Conservation (phyloP, 2,888 invertebrate genomes). For the Luperina nickerlii region DNA sequence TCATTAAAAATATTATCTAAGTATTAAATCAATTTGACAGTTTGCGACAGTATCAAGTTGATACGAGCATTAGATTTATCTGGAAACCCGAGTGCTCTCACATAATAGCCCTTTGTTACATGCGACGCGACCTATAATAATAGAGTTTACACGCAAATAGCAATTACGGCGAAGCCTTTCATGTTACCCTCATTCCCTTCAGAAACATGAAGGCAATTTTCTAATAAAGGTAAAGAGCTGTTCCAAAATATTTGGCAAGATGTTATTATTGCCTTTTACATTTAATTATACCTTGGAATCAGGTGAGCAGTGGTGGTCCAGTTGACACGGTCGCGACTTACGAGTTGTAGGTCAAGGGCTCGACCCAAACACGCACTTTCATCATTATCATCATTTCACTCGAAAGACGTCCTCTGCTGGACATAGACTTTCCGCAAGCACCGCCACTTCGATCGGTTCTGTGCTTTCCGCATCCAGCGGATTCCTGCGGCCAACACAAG, state of each 20-base stretch:
- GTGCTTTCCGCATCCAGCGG: no score
- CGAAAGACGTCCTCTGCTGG: no score
- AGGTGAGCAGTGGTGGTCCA: no score
- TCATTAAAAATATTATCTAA: conserved; percentile 40
- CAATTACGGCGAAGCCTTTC: conserved; percentile 79
- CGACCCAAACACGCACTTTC: not conserved
- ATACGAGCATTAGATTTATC: conserved; percentile 62
- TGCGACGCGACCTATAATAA: conserved; percentile 72
- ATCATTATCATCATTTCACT: no score
- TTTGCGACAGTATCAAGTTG: conserved; percentile 62
- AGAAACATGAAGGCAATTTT: conserved; percentile 78
- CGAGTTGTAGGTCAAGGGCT: not conserved
- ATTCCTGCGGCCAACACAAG: no score
- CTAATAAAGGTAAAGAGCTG: conserved; percentile 75
- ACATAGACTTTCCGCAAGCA: no score
- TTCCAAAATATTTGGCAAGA: conserved; percentile 70
- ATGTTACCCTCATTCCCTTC: conserved; percentile 78
- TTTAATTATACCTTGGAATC: conserved; percentile 17
- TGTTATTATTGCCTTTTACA: conserved; percentile 56
- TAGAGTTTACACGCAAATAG: conserved; percentile 80
- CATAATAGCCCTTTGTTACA: conserved; percentile 75
- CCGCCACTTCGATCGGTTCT: no score
- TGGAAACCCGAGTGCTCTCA: conserved; percentile 58
- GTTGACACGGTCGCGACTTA: no score
- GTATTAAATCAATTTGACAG: conserved; percentile 58